Conservation (phyloP, 1,140 invertebrate species). For the Zaprionus kolodkinae region DNA sequence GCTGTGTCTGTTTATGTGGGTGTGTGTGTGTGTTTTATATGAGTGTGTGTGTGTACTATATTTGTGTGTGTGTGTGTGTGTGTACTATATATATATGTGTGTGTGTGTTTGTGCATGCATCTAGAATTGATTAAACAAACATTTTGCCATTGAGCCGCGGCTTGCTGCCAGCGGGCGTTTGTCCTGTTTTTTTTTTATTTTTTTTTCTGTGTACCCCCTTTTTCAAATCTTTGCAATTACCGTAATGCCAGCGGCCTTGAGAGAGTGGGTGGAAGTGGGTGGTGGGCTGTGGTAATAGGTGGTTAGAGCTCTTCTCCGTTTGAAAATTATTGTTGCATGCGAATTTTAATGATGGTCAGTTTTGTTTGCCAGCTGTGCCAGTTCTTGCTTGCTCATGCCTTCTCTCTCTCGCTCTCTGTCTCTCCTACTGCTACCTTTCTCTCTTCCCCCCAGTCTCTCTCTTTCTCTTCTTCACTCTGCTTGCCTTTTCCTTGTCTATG, state of each 20-base stretch:
- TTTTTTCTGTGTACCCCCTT: not conserved
- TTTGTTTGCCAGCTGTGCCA: constrained; percentile 7
- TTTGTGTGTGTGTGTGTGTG: constrained; percentile 13
- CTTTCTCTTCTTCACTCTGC: not conserved
- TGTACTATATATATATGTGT: not conserved
- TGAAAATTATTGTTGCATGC: constrained; percentile 40
- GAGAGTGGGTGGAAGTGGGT: not conserved
- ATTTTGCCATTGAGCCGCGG: constrained; percentile 63
- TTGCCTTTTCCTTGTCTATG: constrained; percentile 1
- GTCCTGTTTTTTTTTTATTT: not conserved
- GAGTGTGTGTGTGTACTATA: constrained; percentile 16
- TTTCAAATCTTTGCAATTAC: constrained; percentile 72
- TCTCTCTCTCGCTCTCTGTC: not conserved
- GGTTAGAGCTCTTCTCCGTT: not conserved
- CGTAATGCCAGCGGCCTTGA: constrained; percentile 75
- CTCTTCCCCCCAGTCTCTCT: not conserved
- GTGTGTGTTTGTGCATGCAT: constrained; percentile 29
- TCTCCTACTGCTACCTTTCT: not conserved
- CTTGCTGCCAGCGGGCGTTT: constrained; percentile 42
- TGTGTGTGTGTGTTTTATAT: constrained; percentile 11
- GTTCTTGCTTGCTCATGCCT: constrained; percentile 6
- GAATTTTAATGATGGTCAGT: constrained; percentile 45
- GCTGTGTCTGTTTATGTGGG: constrained; percentile 6
- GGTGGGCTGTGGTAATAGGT: not conserved
- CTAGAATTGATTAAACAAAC: constrained; percentile 76